phyloP scores from a whole-genome alignment of 1,140 invertebrate species.

The Cotesia typhae region DNA sequence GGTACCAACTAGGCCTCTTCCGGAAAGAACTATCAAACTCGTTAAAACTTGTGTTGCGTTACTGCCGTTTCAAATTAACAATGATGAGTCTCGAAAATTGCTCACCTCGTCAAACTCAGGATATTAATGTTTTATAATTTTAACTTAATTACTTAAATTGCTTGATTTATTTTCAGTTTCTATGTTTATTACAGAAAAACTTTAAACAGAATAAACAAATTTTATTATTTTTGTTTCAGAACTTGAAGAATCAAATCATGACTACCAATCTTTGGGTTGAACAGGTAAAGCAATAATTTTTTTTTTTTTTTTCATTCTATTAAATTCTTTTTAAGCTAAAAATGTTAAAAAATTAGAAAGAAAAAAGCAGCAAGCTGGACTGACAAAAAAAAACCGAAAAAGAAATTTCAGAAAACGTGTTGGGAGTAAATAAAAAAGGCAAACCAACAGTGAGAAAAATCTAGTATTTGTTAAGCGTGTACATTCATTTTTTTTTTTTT shows the following conservation, averaged over 20 bases:
- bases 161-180: neutral
- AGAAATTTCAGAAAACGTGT: neutral
- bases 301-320: neutral
- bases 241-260: conserved; percentile 90
- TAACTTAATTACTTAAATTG: neutral
- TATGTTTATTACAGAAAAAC: no score
- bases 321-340: neutral
- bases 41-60: conserved; percentile 46
- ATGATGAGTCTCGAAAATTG: conserved; percentile 14
- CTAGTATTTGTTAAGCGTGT: conserved; percentile 22
- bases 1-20: conserved; percentile 1
- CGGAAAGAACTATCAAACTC: conserved; percentile 41
- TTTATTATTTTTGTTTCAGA: conserved; percentile 71
- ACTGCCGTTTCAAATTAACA: conserved; percentile 33
- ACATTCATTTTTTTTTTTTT: neutral
- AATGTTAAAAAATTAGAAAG: no score
- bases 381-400: neutral
- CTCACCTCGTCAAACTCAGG: neutral
- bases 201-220: no score
- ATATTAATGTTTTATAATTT: neutral
- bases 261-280: conserved; percentile 94
- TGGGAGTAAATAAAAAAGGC: conserved; percentile 15
- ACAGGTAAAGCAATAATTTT: conserved; percentile 71
- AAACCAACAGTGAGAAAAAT: conserved; percentile 12
- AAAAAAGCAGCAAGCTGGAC: no score